Evolutionary conservation across 2,113 vertebrate genomes (phyloP).

Genomic region (Eurypyga helias): DNA sequence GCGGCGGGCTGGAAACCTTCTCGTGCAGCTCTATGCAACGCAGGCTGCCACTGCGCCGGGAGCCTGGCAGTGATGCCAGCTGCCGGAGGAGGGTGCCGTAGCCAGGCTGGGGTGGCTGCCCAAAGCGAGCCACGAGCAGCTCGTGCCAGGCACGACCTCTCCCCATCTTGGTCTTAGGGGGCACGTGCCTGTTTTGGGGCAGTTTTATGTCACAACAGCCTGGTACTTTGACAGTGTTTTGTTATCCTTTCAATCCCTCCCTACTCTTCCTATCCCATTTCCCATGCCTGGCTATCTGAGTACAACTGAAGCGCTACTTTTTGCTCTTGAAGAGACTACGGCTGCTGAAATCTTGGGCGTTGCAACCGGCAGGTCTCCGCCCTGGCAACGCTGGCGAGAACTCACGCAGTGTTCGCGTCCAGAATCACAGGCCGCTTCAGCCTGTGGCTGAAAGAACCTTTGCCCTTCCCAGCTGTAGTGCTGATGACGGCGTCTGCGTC

Average conservation of each 20-base stretch:
- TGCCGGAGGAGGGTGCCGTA: neutral
- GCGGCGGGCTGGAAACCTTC: neutral
- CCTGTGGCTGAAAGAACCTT: neutral
- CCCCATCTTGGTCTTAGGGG: neutral
- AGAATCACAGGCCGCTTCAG: neutral
- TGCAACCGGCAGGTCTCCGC: neutral
- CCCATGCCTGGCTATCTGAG: neutral
- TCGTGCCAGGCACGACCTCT: fast-evolving
- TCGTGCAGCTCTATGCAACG: neutral
- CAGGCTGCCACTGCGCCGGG: neutral
- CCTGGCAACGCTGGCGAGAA: neutral
- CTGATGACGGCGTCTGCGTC: neutral
- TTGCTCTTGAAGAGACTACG: fast-evolving
- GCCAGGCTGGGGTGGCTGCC: neutral
- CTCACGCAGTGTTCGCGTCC: fast-evolving
- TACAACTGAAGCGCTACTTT: neutral
- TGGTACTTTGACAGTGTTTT: neutral
- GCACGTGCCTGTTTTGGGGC: neutral
- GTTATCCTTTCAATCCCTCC: neutral
- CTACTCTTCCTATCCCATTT: neutral
- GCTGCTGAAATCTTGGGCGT: neutral
- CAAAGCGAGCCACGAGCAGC: neutral
- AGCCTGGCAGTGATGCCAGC: neutral
- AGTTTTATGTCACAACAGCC: neutral
- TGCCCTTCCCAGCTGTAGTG: fast-evolving